Base-by-base conservation (phyloP, 2,888 invertebrate species). In the Ferdinandea cuprea region DNA sequence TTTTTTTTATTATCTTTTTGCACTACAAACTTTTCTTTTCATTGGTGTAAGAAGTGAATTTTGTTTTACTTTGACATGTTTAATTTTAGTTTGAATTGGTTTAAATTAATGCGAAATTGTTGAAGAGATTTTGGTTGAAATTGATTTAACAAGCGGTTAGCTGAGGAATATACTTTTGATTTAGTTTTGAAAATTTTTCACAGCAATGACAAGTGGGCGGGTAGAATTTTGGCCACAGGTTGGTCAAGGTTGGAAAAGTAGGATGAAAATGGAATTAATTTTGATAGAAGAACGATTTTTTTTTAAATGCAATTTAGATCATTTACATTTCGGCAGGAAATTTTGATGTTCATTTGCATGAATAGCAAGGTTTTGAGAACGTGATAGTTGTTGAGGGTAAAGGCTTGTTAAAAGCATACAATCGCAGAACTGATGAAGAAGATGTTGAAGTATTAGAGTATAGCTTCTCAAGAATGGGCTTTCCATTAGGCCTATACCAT, bases 11-110 rank as follows among this genome's bases (percentile, higher is more conserved):
- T 35, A n/a, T 11, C 15, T 30, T 42, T n/a, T 28, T 15, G 48
- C 21, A 13, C 4, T 7, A 28, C 17, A 65, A 65, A 50, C 37
- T 65, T 48, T 25, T 58, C 42, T 42, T n/a, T 8, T 35, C 7
- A 13, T 25, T 37, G 37, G 35, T 56, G 4, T 11, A 19, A 17
- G 19, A 19, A 19, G 19, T 61, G 46, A 72, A 72, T 54, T 78
- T n/a, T 32, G 46, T 73, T 78, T 78, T 56, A 73, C 83, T 81
- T 78, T 78, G 68, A 72, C 72, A 68, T 83, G 63, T 78, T 83
- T 73, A 78, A 83, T 63, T 72, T 78, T 40, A 72, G 15, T 66
- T 83, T 42, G 71, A 5, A 81, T 76, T 81, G 69, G 65, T 68
- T 83, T 77, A 63, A 72, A 73, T 66, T 73, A 44, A 46, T 66